Evolutionary conservation across 2,113 vertebrate genomes (phyloP), one percentile per base, ranked within the genome.

Genomic region (Lampris megalopsis): DNA sequence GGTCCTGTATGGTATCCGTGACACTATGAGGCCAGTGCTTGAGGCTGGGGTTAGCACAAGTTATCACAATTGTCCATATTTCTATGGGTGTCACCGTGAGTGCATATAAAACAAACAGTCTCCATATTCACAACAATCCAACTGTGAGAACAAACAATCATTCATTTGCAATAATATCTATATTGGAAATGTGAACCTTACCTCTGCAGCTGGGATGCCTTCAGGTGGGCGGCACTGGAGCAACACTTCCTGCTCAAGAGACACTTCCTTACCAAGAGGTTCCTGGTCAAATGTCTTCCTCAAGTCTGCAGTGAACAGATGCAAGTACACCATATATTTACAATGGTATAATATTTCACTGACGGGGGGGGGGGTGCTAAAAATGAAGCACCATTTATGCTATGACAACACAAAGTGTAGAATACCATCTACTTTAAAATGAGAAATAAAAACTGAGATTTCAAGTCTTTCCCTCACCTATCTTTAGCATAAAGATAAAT

Each of bases 241-340:
- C 61, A 98, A 88, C 52, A 99, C 97, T 87, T 99, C 97, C 91
- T 99, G 98, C 85, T 99, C 98, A 50, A 98, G 91, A 2, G 95
- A 95, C 5, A 98, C 97, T 92, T 99, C 98, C 86, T 99, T 99
- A 56, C 98, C 98, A 49, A 98, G 88, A 10, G 98, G 98, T 60
- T 99, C 98, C 84, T 98, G 97, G 83, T 99, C 98, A 7, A 99
- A 99, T 1, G 97, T 98, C 84, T 99, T 99, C 77, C 96, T 95
- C 48, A 99, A 92, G 92, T 99, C 98, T 99, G 68, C 0, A 71
- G 71, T 72, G 6, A 69, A 74, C 45, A 74, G 3, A 83, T 1
- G 74, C 56, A 77, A 74, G 35, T 13, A 73, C 2, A 65, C 3
- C 13, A 6, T 57, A n/a, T 5, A 60, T 83, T 13, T 78, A 37